Conservation (phyloP, 2,888 invertebrate species). For the Drosophila colorata region DNA sequence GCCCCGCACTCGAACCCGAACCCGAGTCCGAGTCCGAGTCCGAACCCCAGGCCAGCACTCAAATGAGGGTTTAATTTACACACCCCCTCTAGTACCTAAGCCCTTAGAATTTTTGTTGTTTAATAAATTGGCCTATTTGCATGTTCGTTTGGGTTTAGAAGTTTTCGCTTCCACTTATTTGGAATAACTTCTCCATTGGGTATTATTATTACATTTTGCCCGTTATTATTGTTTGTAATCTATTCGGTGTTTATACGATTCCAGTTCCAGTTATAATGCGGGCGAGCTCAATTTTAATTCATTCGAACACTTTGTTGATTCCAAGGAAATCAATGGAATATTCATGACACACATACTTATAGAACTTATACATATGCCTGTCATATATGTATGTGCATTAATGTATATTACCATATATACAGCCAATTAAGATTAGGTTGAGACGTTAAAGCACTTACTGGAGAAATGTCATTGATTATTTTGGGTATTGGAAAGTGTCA, state of each 20-base stretch:
- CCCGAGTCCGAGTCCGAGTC: too few relatives aligned
- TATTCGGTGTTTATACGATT: not conserved
- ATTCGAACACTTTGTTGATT: not conserved
- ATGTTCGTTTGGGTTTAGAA: conserved; percentile 12
- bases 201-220: not conserved
- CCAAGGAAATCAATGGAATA: not conserved
- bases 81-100: not conserved
- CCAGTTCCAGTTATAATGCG: conserved; percentile 3
- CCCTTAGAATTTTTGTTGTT: conserved; percentile 10
- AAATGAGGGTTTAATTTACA: conserved; percentile 14
- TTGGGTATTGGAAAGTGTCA: too few relatives aligned
- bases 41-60: not conserved
- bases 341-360: too few relatives aligned
- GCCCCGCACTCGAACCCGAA: not conserved
- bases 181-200: conserved; percentile 3
- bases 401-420: too few relatives aligned
- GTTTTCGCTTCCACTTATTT: conserved; percentile 7
- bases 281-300: conserved; percentile 1
- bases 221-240: conserved; percentile 1
- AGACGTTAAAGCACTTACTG: too few relatives aligned
- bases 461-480: too few relatives aligned
- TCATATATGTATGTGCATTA: too few relatives aligned
- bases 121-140: conserved; percentile 36
- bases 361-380: too few relatives aligned
- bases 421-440: too few relatives aligned